Evolutionary conservation across 2,888 invertebrate species (phyloP).

Genomic region (Sminthurinus aureus): DNA sequence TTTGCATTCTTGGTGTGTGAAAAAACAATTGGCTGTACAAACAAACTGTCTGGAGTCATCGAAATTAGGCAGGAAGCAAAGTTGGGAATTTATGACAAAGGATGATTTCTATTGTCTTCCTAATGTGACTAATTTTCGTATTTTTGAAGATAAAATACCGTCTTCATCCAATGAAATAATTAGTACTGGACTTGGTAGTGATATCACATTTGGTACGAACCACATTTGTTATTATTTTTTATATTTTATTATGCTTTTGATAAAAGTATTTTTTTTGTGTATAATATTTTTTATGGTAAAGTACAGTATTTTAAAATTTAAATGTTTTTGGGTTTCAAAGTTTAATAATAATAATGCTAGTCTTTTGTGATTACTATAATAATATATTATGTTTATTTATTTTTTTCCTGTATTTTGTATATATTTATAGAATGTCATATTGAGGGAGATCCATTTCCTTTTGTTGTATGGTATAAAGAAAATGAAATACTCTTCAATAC

Average conservation of each 20-base stretch:
- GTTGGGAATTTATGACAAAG: neutral
- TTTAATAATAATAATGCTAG: too few relatives aligned
- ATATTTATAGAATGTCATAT: constrained; percentile 23
- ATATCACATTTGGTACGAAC: constrained; percentile 27
- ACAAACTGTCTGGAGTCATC: neutral
- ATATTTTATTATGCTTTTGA: too few relatives aligned
- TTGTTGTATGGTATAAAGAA: neutral
- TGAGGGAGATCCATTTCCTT: constrained; percentile 22
- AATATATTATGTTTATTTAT: neutral
- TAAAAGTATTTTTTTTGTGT: too few relatives aligned
- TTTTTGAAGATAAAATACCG: neutral
- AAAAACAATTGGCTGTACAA: neutral
- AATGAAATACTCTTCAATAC: neutral
- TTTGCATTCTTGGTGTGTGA: neutral
- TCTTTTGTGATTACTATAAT: neutral
- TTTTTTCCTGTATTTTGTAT: neutral
- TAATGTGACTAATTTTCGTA: neutral
- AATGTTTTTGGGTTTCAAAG: too few relatives aligned
- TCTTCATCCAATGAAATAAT: neutral
- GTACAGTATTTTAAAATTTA: too few relatives aligned
- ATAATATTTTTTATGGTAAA: too few relatives aligned
- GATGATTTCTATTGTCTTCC: constrained; percentile 23
- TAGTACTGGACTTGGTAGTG: neutral
- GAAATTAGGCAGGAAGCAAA: neutral
- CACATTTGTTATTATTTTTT: too few relatives aligned